Percentiles rank a stretch among this genome's conserved stretches.
Evolutionary conservation across 2,888 invertebrate species (phyloP).

Genomic region (Temnothorax rugatulus): DNA sequence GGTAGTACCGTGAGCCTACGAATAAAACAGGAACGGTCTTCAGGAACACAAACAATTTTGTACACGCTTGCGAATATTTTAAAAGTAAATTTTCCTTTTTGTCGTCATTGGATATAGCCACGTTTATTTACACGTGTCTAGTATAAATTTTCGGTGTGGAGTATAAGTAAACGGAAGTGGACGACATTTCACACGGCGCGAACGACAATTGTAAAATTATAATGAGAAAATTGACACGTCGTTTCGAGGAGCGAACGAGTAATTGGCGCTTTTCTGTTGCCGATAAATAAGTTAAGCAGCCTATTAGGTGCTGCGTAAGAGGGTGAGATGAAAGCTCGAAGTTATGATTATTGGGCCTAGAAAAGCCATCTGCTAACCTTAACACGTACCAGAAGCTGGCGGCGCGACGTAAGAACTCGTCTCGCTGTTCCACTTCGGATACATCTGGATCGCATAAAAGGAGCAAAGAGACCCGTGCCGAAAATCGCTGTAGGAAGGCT

Average conservation of each 20-base stretch:
- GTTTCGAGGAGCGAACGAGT: conserved; percentile 59
- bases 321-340: conserved; percentile 65
- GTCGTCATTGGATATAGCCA: conserved; percentile 46
- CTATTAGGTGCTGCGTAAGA: conserved; percentile 69
- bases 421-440: conserved; percentile 61
- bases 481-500: conserved; percentile 60
- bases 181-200: conserved; percentile 63
- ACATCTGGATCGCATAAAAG: conserved; percentile 81
- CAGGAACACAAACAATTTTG: not conserved
- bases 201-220: conserved; percentile 72
- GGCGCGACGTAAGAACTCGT: conserved; percentile 57
- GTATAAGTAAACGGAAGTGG: conserved; percentile 71
- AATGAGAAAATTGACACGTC: conserved; percentile 76
- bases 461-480: conserved; percentile 61
- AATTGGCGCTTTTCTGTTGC: conserved; percentile 76
- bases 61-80: not conserved
- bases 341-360: conserved; percentile 73
- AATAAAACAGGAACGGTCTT: not conserved
- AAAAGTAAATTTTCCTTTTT: conserved; percentile 32
- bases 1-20: not conserved
- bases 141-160: conserved; percentile 70
- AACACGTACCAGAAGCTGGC: conserved; percentile 73
- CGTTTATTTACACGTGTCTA: conserved; percentile 73
- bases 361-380: conserved; percentile 73
- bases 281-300: conserved; percentile 79